Evolutionary conservation across 2,113 vertebrate genomes (phyloP).

Genomic region (Tachysurus vachellii): DNA sequence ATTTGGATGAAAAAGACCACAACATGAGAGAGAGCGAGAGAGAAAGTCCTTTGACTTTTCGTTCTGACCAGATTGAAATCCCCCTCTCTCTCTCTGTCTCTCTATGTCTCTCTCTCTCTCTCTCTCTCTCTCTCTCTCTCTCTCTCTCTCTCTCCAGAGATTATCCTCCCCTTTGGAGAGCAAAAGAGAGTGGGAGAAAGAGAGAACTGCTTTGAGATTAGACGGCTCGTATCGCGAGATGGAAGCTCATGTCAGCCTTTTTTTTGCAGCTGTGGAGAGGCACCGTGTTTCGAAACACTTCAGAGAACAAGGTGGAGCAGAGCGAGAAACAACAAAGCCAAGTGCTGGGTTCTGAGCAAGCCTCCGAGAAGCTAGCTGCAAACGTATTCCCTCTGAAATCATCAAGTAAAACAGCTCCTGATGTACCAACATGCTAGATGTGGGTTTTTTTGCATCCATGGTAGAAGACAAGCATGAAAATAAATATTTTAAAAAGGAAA

Average conservation of each 20-base stretch:
- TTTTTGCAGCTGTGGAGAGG: conserved; percentile 66
- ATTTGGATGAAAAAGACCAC: neutral
- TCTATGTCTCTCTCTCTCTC: neutral
- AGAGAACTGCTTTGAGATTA: conserved; percentile 60
- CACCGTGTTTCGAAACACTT: conserved; percentile 69
- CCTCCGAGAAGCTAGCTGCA: conserved; percentile 59
- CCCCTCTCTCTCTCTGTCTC: neutral
- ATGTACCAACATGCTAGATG: conserved; percentile 6
- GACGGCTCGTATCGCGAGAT: conserved; percentile 65
- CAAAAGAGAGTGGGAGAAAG: conserved; percentile 3
- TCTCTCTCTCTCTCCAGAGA: conserved; percentile 23
- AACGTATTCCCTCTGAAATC: conserved; percentile 54
- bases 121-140: neutral
- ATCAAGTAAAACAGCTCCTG: conserved; percentile 21
- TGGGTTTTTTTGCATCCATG: neutral
- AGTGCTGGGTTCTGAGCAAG: conserved; percentile 55
- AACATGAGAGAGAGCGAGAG: neutral
- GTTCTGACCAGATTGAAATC: conserved; percentile 41
- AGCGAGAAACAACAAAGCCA: conserved; percentile 61
- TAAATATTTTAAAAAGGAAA: conserved; percentile 1
- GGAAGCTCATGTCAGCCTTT: conserved; percentile 68
- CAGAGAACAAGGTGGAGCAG: conserved; percentile 66
- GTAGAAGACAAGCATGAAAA: conserved; percentile 6
- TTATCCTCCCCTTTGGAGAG: conserved; percentile 14
- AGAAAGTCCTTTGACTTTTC: conserved; percentile 36